Conservation (phyloP, 2,797 vertebrate species). For the Micromesistius poutassou region DNA sequence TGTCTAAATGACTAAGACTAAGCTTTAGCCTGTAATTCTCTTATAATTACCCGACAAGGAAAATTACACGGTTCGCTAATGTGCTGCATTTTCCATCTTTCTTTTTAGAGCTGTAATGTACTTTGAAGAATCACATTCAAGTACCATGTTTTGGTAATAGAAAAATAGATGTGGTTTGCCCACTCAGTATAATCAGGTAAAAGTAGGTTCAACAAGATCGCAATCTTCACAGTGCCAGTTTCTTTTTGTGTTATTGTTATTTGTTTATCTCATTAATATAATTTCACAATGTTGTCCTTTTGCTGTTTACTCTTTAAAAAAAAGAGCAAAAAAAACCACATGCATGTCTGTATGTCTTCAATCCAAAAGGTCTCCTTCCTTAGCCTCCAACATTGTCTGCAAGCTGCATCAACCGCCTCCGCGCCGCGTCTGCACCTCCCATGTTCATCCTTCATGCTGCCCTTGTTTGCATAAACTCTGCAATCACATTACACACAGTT, state of each 20-base stretch:
- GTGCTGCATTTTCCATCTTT: conserved; percentile 19
- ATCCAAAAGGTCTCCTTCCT: too few relatives aligned
- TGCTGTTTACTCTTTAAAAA: neutral
- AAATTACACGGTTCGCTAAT: conserved; percentile 31
- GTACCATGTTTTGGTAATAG: neutral
- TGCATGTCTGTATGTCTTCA: too few relatives aligned
- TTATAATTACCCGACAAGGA: conserved; percentile 30
- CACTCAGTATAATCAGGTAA: neutral
- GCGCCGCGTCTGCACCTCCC: neutral
- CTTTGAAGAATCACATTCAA: neutral
- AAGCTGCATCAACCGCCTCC: neutral
- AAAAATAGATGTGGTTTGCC: neutral
- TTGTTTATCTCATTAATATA: neutral
- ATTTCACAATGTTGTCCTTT: too few relatives aligned
- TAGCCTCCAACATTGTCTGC: neutral
- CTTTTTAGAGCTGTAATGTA: conserved; percentile 7
- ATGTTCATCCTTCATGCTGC: conserved; percentile 14
- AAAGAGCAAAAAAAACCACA: neutral
- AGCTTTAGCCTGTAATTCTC: conserved; percentile 35
- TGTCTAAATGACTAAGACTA: conserved; percentile 28
- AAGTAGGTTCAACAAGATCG: neutral
- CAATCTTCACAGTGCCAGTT: neutral
- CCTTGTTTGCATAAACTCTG: conserved; percentile 5
- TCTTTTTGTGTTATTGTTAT: neutral
- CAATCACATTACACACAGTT: neutral